Base-by-base conservation (phyloP, 2,797 vertebrate species). In the Tolypeutes matacus region DNA sequence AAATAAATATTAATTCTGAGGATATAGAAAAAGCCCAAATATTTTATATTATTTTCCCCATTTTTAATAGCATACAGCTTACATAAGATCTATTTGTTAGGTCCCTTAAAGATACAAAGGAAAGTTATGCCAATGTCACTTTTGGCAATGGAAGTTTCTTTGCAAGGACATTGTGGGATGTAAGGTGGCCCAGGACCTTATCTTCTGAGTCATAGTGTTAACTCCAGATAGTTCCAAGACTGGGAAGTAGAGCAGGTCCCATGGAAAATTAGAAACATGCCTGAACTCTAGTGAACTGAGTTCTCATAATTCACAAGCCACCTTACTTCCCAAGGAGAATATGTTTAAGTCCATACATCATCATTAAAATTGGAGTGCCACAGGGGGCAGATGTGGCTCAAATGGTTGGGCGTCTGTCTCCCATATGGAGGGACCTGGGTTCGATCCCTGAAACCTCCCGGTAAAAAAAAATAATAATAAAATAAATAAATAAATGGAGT, bases 221-320 rank as follows among this genome's bases (percentile, higher is more conserved):
- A 93, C 46, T 64, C 73, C 1, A 15, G 29, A 56, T 23, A 80
- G 42, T 73, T 95, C 18, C 23, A 81, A 80, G 69, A 65, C 20
- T 76, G 11, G 42, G 10, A 93, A 83, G 10, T 64, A 70, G 17
- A 90, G 62, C 58, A 49, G 82, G 31, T n/a, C 39, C 93, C 69
- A 42, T 70, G 93, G 91, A 95, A 95, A 87, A 87, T 4, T 95
- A 85, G 73, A 95, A 72, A 76, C 77, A 85, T 86, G n/a, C 39
- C 83, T 91, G 72, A 90, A 51, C 25, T 60, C 65, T 53, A 81
- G 67, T 51, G 75, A 86, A 42, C 29, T 75, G 60, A 92, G 88
- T 92, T 94, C 18, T 73, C 39, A 83, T 58, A 80, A 51, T 60
- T 82, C 31, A 83, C 31, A 69, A 83, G 46, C 11, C 29, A 86